Conservation (phyloP, 1,140 invertebrate genomes). For the Drosophila sp. region DNA sequence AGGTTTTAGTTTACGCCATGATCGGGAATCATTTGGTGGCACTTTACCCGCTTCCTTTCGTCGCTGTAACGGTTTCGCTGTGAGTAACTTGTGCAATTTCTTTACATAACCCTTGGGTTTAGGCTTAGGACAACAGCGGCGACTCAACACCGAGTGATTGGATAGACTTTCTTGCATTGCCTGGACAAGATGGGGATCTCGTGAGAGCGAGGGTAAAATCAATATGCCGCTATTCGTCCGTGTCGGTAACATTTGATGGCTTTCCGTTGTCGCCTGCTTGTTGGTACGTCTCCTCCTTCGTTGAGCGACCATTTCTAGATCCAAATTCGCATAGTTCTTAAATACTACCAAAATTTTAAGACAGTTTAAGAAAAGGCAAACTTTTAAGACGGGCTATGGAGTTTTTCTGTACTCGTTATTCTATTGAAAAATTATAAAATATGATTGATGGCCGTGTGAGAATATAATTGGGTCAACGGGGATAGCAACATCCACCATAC, state of each 20-base stretch:
- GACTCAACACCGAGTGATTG: neutral
- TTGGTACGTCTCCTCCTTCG: conserved; percentile 24
- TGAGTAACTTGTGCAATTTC: neutral
- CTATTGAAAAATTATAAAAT: conserved; percentile 7
- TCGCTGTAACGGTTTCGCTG: neutral
- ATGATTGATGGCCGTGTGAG: neutral
- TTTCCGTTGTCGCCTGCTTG: conserved; percentile 19
- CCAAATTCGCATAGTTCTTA: conserved; percentile 36
- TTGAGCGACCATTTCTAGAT: conserved; percentile 33
- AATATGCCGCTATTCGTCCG: neutral
- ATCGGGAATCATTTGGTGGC: neutral
- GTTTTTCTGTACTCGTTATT: neutral
- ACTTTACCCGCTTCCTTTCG: conserved; percentile 15
- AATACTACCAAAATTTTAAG: neutral
- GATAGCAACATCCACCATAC: neutral
- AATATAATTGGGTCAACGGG: neutral
- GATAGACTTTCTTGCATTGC: conserved; percentile 14
- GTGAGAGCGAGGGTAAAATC: conserved; percentile 9
- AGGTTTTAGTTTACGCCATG: neutral
- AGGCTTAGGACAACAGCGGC: neutral
- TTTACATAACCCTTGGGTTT: neutral
- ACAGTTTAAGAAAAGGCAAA: conserved; percentile 19
- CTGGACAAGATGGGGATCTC: conserved; percentile 1
- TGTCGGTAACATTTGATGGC: neutral
- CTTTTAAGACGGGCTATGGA: neutral